Evolutionary conservation across 2,113 vertebrate genomes (phyloP).

Genomic region (Albula goreensis): DNA sequence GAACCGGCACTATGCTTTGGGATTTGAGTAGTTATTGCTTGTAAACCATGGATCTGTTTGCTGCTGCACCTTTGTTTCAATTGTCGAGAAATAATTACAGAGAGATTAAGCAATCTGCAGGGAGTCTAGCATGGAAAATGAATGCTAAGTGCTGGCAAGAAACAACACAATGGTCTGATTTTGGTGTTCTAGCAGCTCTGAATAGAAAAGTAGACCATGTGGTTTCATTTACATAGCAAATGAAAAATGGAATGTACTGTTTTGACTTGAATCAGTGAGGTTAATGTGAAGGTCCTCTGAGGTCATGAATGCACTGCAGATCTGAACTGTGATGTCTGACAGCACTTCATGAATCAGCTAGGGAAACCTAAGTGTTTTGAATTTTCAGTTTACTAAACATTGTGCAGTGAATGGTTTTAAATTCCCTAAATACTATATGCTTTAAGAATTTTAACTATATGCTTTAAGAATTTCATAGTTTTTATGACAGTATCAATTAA

Average conservation of each 20-base stretch:
- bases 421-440: not conserved
- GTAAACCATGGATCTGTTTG: slow-evolving; percentile 25
- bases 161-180: too few species aligned
- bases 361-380: not conserved
- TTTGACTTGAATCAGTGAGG: too few species aligned
- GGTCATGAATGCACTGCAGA: too few species aligned
- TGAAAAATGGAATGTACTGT: too few species aligned
- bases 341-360: too few species aligned
- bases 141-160: slow-evolving; percentile 23
- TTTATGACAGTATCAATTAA: slow-evolving; percentile 24
- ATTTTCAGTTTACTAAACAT: not conserved
- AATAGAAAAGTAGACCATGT: too few species aligned
- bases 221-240: too few species aligned
- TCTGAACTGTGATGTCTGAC: too few species aligned
- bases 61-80: slow-evolving; percentile 24
- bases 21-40: slow-evolving; percentile 32
- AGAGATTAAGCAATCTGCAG: slow-evolving; percentile 37
- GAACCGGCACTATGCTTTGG: slow-evolving; percentile 28
- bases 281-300: too few species aligned
- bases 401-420: not conserved
- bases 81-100: slow-evolving; percentile 33
- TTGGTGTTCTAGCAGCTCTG: too few species aligned
- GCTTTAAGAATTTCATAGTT: not conserved
- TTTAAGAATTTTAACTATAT: not conserved
- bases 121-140: slow-evolving; percentile 26